These are phyloP conservation scores for Andrena bucephala DNA, from an alignment of 2,888 invertebrate species.

Conservation along the genomic window DNA sequence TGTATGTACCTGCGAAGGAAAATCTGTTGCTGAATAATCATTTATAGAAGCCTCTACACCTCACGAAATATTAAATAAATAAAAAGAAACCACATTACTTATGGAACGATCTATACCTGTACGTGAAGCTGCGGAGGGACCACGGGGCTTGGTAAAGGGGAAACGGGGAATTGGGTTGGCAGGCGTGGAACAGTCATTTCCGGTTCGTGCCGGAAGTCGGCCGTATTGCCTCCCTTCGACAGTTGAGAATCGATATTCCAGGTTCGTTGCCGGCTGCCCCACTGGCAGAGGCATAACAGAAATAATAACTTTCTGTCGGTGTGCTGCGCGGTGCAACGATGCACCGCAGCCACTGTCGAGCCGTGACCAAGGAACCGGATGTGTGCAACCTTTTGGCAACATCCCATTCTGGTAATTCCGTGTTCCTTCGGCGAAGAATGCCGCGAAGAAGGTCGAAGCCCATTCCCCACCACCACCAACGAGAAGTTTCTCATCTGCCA, in stretches of 20 bases:
- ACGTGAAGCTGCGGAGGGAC: not conserved
- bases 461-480: not conserved
- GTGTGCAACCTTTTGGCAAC: slow-evolving; percentile 17
- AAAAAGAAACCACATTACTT: no score
- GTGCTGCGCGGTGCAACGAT: slow-evolving; percentile 20
- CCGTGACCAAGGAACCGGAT: slow-evolving; percentile 33
- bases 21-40: no score
- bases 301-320: slow-evolving; percentile 53
- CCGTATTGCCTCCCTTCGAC: slow-evolving; percentile 76
- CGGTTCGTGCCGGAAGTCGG: slow-evolving; percentile 76
- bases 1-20: no score
- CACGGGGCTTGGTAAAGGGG: slow-evolving; percentile 18
- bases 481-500: not conserved
- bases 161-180: slow-evolving; percentile 71
- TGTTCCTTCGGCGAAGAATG: not conserved
- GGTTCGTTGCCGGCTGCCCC: slow-evolving; percentile 39
- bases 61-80: no score
- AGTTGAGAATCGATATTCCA: slow-evolving; percentile 64
- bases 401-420: slow-evolving; percentile 18
- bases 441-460: not conserved
- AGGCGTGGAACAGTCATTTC: slow-evolving; percentile 80
- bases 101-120: slow-evolving; percentile 5
- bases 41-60: no score
- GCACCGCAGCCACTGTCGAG: slow-evolving; percentile 7
- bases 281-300: slow-evolving; percentile 49